Base-by-base conservation (phyloP, 2,113 vertebrate genomes). In the Lagopus leucura region DNA sequence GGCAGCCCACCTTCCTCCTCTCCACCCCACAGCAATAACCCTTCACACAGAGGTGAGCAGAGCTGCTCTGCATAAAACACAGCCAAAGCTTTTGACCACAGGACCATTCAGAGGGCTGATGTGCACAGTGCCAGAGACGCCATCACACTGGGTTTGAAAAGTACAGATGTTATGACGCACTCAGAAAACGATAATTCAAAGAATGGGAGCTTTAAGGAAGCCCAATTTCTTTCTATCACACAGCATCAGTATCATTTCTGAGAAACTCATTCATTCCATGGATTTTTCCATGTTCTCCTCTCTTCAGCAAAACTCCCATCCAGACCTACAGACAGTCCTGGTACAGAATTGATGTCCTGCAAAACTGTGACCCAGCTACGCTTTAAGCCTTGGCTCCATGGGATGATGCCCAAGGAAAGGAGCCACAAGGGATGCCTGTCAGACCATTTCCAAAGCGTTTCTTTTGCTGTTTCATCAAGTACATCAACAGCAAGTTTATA, bases 311-410 rank as follows among this genome's bases (percentile, higher is more conserved):
- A 58, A 38, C 22, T 54, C 38, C 1, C 7, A 5, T 0, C 11
- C 32, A 34, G 43, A 78, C 66, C 79, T 38, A 61, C 79, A 74
- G 18, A 1, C 16, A 22, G 74, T 2, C 16, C 1, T 0, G 8
- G 42, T 8, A 6, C 21, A 70, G 66, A 55, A 77, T 3, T 11
- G 83, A 55, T 25, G 57, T 24, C n/a, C 36, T 17, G 30, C 65
- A 61, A 63, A 43, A 80, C 52, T 84, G 75, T 22, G 30, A 84
- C 40, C 4, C 19, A 21, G 8, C 72, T 9, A 3, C 19, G 63
- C 54, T 86, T 92, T 64, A 86, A 93, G 66, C 60, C 83, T 86
- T 92, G 3, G 5, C 58, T 89, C 90, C 82, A 74, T 45, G 50
- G 27, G 77, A 54, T 0, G 4, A 57, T 40, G 58, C 66, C 30